These are phyloP conservation scores for Columba janthina DNA, from an alignment of 2,113 vertebrate species.

Conservation along the genomic window DNA sequence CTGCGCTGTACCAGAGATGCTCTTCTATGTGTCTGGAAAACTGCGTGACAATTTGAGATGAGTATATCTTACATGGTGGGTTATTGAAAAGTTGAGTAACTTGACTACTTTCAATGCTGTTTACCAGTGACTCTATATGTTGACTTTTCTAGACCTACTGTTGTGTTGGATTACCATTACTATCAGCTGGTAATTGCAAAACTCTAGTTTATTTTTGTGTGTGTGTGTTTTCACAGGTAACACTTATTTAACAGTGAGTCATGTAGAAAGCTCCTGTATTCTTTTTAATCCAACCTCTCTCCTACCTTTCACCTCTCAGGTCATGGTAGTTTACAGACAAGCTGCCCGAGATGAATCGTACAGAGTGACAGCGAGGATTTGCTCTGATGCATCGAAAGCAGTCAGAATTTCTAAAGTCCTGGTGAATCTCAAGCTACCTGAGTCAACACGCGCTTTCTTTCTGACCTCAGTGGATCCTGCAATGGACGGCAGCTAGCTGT, in stretches of 20 bases:
- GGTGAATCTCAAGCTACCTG: neutral
- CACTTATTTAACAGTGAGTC: neutral
- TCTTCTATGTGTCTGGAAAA: neutral
- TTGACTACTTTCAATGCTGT: neutral
- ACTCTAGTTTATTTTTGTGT: neutral
- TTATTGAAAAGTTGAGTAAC: neutral
- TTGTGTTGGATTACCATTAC: neutral
- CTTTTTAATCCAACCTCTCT: neutral
- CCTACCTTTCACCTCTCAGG: neutral
- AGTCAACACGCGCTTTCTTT: rapidly evolving
- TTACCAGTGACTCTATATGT: neutral
- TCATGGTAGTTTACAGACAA: neutral
- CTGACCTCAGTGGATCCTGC: neutral
- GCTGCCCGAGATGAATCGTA: neutral
- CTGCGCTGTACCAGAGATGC: neutral
- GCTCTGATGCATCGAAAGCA: neutral
- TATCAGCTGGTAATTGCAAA: neutral
- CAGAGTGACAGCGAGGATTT: neutral
- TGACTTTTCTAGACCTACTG: neutral
- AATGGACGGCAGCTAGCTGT: neutral
- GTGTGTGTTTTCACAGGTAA: neutral
- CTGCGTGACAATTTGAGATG: neutral
- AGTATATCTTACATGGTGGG: neutral
- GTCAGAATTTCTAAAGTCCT: neutral
- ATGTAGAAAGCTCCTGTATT: neutral